Conservation (phyloP, 2,888 invertebrate genomes). For the Hirtodrosophila alboralis region DNA sequence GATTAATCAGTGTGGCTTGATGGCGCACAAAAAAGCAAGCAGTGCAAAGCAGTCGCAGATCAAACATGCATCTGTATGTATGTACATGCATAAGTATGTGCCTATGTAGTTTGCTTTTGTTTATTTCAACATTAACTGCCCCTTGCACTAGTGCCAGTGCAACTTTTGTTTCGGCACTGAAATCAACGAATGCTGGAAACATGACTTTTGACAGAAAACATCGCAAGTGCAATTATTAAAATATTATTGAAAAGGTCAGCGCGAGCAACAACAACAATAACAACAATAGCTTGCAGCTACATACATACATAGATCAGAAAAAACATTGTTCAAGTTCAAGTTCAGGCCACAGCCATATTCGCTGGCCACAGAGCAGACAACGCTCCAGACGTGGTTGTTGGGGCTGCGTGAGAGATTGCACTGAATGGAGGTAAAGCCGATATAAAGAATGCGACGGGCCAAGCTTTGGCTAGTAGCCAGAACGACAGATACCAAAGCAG, state of each 20-base stretch:
- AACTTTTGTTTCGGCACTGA: slow-evolving; percentile 46
- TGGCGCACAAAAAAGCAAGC: slow-evolving; percentile 13
- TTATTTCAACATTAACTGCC: slow-evolving; percentile 1
- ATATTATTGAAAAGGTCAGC: slow-evolving; percentile 71
- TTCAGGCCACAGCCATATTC: slow-evolving; percentile 37
- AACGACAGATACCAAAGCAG: slow-evolving; percentile 45
- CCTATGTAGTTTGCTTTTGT: background rate
- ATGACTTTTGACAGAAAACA: slow-evolving; percentile 71
- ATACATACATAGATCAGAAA: slow-evolving; percentile 24
- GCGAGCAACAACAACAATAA: slow-evolving; percentile 24
- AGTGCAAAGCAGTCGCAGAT: slow-evolving; percentile 25
- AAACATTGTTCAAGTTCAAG: slow-evolving; percentile 70
- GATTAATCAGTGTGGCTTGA: slow-evolving; percentile 11
- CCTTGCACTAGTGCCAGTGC: slow-evolving; percentile 17
- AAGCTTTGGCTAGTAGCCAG: slow-evolving; percentile 64
- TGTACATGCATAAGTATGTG: background rate
- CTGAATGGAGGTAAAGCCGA: slow-evolving; percentile 39
- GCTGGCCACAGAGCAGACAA: slow-evolving; percentile 24
- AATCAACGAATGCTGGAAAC: slow-evolving; percentile 54
- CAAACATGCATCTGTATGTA: background rate
- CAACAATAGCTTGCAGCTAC: slow-evolving; percentile 6
- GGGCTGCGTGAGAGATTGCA: slow-evolving; percentile 61
- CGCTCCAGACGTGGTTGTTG: slow-evolving; percentile 57
- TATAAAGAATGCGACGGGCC: slow-evolving; percentile 66
- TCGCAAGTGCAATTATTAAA: slow-evolving; percentile 46